Evolutionary conservation across 2,888 invertebrate species (phyloP), one percentile per base, ranked within the genome.

Genomic region (Synanthedon andrenaeformis): DNA sequence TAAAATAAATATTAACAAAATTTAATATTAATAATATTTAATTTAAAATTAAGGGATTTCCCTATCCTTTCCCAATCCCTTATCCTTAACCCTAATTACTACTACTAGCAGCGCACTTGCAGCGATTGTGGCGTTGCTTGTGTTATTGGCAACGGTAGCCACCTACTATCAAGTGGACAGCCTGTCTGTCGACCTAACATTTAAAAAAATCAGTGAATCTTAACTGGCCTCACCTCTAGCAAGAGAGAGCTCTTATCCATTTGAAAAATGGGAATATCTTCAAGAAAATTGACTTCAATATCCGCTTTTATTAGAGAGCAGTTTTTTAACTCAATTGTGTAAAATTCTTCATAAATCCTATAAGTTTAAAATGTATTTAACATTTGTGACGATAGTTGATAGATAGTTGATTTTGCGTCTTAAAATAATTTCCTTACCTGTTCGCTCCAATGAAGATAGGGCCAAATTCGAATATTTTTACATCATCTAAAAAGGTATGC

Each of bases 281-380:
- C 77, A 49, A 77, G 61, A 58, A 90, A 82, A 55, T 79, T 80
- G 35, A 90, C 82, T 8, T 66, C 68, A 49, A 90, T 72, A 53
- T 88, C 75, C 13, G 89, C 88, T 2, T 79, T 72, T 53, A 91
- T 78, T 1, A 82, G 68, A 0, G 91, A 90, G 42, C 82, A 73
- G 68, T 91, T 92, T 59, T 76, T 82, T 42, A 91, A 73, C 56
- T 85, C 78, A 3, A 91, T 85, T 10, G 74, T 72, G 49, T 85
- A 80, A 51, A 77, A 72, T 60, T 86, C 84, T 66, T 85, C 79
- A 58, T 89, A 88, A 53, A 80, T 69, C 63, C 89, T 90, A 58
- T 53, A 70, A 69, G 11, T 10, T 35, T 35, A 60, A 42, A 42
- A 52, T 28, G 13, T 28, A 41, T 48, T 35, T 41, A 12, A 17